Evolutionary conservation across 2,113 vertebrate species (phyloP), one percentile per base, ranked within the genome.

Genomic region (Gallinago paraguaiae): DNA sequence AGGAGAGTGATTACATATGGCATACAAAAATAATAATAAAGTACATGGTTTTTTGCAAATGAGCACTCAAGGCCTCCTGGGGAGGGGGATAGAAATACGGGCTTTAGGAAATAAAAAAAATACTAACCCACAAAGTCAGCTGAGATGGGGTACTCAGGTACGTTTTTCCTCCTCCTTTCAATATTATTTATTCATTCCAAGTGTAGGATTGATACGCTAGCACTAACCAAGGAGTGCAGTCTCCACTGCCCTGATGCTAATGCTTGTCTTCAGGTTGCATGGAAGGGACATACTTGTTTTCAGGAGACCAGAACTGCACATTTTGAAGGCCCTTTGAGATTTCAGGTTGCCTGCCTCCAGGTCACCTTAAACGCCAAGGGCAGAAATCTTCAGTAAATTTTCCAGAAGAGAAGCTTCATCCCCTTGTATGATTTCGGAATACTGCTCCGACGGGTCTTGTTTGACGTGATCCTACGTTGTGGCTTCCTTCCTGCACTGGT

Each of bases 21-120:
- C 18, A 2, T 27, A 9, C 11, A 60, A 75, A 69, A 86, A 27
- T 57, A 67, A 18, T 25, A 33, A 25, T 33, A 27, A 53, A 56
- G 54, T 8, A 19, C 1, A 3, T 3, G 0, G 0, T 41, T 5
- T 43, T 53, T 69, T 50, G 37, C 54, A 54, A 65, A 45, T 63
- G 27, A 77, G 27, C 22, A 53, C 19, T 3, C 11, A 50, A 19
- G 53, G 27, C 28, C n/a, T 70, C 3, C 11, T 18, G 51, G 30
- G 43, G n/a, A 63, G 6, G 4, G 25, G 28, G 8, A 13, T 7
- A 27, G 41, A 83, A 92, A 61, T 16, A 64, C 0, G 0, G 25
- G 20, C 53, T 75, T 10, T 48, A 51, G 24, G 27, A 61, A 24
- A 5, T 53, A 82, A 39, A 57, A 35, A 88, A 57, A n/a, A 22